Base-by-base conservation (phyloP, 2,888 invertebrate species). In the Rhopalosiphum nymphaeae region DNA sequence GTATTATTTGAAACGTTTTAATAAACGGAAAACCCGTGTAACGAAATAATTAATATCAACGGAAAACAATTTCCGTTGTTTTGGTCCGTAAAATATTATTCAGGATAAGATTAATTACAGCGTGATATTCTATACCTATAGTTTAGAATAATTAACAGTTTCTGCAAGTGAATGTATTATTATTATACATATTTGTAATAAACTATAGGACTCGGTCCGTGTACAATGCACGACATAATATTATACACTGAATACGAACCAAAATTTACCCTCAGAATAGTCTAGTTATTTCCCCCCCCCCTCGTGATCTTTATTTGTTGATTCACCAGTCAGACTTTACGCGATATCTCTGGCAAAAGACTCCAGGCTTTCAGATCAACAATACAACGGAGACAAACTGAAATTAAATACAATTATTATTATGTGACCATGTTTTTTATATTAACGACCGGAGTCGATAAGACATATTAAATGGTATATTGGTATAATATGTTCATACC, bases 51-150 rank as follows among this genome's bases (percentile, higher is more conserved):
- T 85, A 86, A 86, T 86, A 86, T 86, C 86, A 86, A 86, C 46
- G 46, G 86, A 86, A 86, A 86, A 86, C 86, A 44, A 86, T 86
- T 86, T 86, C 86, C 42, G 86, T 86, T 86, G 86, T 86, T 46
- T 86, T 29, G 46, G 86, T 46, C 86, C 46, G 86, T 46, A 86
- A 86, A 86, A 86, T 86, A 86, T 86, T 86, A 86, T 86, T 86
- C 86, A 11, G 46, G 13, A 86, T 44, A 86, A 46, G 86, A 86
- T 86, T 86, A 86, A 86, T 86, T 86, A 86, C 46, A 29, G 44
- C 46, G 44, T 29, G 36, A 85, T 44, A 46, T 26, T 44, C 46
- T 86, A 53, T 53, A 86, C 42, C 42, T 86, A 86, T 86, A 44
- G 44, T 46, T 85, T 85, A 85, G 46, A 86, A 86, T 86, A 86